Evolutionary conservation across 2,888 invertebrate genomes (phyloP).

Genomic region (Callyntrura guangdongensis): DNA sequence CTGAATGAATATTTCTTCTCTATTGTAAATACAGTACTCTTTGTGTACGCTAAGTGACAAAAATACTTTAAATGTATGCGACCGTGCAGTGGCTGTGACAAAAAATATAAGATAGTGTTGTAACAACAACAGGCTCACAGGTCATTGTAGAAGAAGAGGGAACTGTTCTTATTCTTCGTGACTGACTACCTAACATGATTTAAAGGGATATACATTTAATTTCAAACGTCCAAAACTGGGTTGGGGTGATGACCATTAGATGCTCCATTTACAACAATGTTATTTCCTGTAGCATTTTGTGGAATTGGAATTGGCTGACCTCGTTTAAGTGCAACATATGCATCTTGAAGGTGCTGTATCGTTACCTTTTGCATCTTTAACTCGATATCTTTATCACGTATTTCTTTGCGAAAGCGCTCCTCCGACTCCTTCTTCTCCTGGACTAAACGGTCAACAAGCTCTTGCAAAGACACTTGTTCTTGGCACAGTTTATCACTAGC

Average conservation of each 20-base stretch:
- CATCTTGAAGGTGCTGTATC: constrained; percentile 83
- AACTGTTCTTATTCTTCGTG: too few relatives aligned
- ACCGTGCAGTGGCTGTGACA: too few relatives aligned
- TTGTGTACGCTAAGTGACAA: too few relatives aligned
- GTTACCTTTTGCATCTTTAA: constrained; percentile 85
- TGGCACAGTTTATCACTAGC: constrained; percentile 18
- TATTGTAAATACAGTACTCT: too few relatives aligned
- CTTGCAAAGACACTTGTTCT: constrained; percentile 47
- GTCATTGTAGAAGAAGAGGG: too few relatives aligned
- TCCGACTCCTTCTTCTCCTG: constrained; percentile 59
- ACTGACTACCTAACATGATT: too few relatives aligned
- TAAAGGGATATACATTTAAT: too few relatives aligned
- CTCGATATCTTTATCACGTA: constrained; percentile 81
- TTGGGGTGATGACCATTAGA: constrained; percentile 67
- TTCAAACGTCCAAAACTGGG: constrained; percentile 67
- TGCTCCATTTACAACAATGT: constrained; percentile 57
- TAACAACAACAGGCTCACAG: too few relatives aligned
- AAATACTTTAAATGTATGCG: too few relatives aligned
- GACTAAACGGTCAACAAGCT: constrained; percentile 58
- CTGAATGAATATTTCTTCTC: too few relatives aligned
- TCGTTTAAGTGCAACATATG: constrained; percentile 82
- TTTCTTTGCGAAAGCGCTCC: constrained; percentile 63
- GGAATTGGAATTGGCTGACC: constrained; percentile 81
- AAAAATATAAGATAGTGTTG: too few relatives aligned
- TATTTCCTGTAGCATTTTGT: constrained; percentile 63